Evolutionary conservation across 2,797 vertebrate genomes (phyloP).

Genomic region (Hephaestus fuliginosus): DNA sequence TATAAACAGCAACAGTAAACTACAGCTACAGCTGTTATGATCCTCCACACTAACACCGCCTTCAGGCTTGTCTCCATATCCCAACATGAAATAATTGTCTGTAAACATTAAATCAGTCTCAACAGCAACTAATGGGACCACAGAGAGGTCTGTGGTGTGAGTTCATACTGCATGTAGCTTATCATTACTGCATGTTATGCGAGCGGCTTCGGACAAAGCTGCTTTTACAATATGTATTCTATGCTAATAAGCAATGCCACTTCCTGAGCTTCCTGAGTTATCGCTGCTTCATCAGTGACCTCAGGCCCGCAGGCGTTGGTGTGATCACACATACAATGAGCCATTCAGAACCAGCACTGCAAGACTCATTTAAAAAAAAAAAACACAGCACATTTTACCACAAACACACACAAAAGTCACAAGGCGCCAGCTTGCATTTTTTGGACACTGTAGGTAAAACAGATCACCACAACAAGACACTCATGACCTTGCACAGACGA

Average conservation of each 20-base stretch:
- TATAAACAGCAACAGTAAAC: constrained; percentile 38
- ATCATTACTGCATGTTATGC: constrained; percentile 17
- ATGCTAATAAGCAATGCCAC: constrained; percentile 23
- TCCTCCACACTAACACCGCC: constrained; percentile 24
- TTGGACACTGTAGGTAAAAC: constrained; percentile 12
- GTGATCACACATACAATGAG: constrained; percentile 61
- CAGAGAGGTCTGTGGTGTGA: neutral
- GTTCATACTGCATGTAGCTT: constrained; percentile 9
- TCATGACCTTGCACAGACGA: constrained; percentile 5
- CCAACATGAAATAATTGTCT: constrained; percentile 32
- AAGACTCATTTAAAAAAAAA: constrained; percentile 40
- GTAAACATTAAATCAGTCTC: constrained; percentile 18
- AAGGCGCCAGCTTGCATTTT: constrained; percentile 36
- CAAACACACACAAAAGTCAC: constrained; percentile 41
- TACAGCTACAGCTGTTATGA: constrained; percentile 5
- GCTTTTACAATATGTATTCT: constrained; percentile 44
- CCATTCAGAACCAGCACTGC: constrained; percentile 52
- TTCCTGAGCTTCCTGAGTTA: constrained; percentile 62
- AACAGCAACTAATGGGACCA: constrained; percentile 4
- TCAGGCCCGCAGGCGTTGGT: constrained; percentile 38
- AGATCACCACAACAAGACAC: constrained; percentile 33
- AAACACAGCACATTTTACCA: constrained; percentile 37
- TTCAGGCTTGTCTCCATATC: constrained; percentile 12
- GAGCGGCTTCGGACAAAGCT: constrained; percentile 1
- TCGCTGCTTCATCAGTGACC: constrained; percentile 65